phyloP scores from a whole-genome alignment of 2,113 vertebrate species.

The Gymnorhina tibicen region DNA sequence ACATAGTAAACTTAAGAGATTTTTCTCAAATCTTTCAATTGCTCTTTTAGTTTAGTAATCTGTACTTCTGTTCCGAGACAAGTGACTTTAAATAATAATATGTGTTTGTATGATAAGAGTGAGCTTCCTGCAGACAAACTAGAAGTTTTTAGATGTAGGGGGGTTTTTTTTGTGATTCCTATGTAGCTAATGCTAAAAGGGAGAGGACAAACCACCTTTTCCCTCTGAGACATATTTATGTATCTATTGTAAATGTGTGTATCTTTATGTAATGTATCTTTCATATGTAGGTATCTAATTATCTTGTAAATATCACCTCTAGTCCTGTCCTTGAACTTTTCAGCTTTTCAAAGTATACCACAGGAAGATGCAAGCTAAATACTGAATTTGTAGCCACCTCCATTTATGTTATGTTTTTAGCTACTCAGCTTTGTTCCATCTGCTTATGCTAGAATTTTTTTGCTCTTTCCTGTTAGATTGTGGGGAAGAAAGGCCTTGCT shows the following conservation, averaged over 20 bases:
- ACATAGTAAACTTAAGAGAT: not conserved
- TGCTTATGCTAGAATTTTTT: not conserved
- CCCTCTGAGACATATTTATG: not conserved
- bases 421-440: not conserved
- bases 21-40: not conserved
- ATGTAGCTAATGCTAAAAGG: not conserved
- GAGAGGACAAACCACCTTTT: not conserved
- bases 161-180: not conserved
- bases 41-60: not conserved
- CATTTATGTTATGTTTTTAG: not conserved
- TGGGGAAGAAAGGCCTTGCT: not conserved
- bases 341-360: not conserved
- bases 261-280: not conserved
- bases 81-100: not conserved
- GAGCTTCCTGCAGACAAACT: not conserved
- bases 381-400: not conserved
- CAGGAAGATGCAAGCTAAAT: not conserved
- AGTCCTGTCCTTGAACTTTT: not conserved
- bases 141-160: not conserved
- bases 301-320: not conserved
- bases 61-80: not conserved
- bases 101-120: not conserved
- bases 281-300: not conserved
- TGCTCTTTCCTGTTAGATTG: not conserved
- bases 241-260: not conserved